These are phyloP conservation scores for Spermophilus dauricus DNA, from an alignment of 2,113 vertebrate species.

Conservation along the genomic window DNA sequence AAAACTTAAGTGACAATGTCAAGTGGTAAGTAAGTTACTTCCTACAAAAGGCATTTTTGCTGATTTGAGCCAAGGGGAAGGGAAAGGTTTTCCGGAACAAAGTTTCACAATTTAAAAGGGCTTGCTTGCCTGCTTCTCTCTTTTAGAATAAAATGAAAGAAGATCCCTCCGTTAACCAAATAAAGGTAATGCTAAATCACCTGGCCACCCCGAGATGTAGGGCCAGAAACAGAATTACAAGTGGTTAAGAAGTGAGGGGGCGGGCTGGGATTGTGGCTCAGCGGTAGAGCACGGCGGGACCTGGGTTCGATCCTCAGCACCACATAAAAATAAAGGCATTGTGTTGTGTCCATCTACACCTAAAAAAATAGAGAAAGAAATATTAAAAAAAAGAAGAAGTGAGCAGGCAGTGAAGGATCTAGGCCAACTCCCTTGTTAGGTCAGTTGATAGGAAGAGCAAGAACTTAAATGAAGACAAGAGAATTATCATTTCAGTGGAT, in stretches of 20 bases:
- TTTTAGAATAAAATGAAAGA: not conserved
- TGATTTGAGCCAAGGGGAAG: not conserved
- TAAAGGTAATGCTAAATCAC: not conserved
- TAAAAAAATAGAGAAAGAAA: too few species aligned
- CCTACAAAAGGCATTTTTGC: not conserved
- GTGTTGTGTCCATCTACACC: too few species aligned
- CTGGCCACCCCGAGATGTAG: not conserved
- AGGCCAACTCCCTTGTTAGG: not conserved
- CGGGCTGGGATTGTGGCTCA: too few species aligned
- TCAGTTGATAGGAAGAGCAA: not conserved
- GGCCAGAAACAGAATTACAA: not conserved
- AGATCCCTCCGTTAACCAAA: not conserved
- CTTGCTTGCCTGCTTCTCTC: conserved; percentile 17
- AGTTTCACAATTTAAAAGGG: not conserved
- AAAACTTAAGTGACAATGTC: conserved; percentile 16
- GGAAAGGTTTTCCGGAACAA: not conserved
- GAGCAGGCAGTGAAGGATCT: not conserved
- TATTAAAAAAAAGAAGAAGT: too few species aligned
- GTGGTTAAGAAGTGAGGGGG: not conserved
- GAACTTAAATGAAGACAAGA: conserved; percentile 29
- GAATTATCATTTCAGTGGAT: not conserved
- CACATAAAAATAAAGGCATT: too few species aligned
- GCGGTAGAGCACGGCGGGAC: too few species aligned
- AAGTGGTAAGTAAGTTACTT: conserved; percentile 21
- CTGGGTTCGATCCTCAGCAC: too few species aligned